Evolutionary conservation across 2,797 vertebrate genomes (phyloP), one percentile per base, ranked within the genome.

Genomic region (Acanthurus leucopareius): DNA sequence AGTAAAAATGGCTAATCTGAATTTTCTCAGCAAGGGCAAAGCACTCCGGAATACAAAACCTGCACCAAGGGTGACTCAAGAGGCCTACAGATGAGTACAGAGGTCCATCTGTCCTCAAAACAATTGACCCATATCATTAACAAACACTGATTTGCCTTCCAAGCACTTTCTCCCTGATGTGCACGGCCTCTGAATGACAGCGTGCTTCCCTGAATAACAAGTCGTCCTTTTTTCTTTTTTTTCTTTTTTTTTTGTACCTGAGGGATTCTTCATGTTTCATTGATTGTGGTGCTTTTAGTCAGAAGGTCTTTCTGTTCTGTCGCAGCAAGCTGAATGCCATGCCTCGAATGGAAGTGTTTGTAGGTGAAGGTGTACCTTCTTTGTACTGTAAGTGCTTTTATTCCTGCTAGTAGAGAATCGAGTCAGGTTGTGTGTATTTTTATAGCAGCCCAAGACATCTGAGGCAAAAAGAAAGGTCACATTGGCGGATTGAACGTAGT

Each of bases 261-360:
- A 85, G 89, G 87, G 88, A 88, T 91, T 88, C 86, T 90, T 92
- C 88, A 88, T 93, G 86, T 93, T 91, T 91, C 90, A 94, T 93
- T 89, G 89, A 94, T 92, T 87, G 85, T 73, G 67, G 65, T 75
- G 91, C 91, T 93, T 90, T 93, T 89, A 92, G 89, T 88, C 71
- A 47, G 73, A 81, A 77, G 77, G 70, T 85, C 74, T 83, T 83
- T 80, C 69, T 73, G 16, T 83, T 80, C 82, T 83, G 75, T 84
- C 60, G 42, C 85, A 83, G 81, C 70, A 51, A 73, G 79, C 80
- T 20, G 51, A 84, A 72, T 77, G 79, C 79, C 73, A 59, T 28
- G 51, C 63, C 87, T 75, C 59, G 62, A 91, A 88, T 58, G 25
- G 69, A 60, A 64, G 73, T 42, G 73, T 84, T 80, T 86, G 72